Conservation (phyloP, 2,797 vertebrate species). For the Channa striata region DNA sequence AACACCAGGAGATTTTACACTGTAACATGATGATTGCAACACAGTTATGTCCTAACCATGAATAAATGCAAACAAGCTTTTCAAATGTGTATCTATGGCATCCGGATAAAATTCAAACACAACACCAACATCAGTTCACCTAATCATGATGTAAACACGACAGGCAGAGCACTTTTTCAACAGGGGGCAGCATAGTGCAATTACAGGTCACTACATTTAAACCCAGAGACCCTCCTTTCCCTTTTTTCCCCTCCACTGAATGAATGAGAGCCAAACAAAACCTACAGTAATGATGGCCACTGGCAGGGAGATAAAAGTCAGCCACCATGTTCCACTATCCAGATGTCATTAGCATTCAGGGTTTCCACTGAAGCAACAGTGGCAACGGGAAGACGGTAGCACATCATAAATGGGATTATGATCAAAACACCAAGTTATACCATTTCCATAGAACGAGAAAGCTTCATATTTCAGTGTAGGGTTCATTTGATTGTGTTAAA, state of each 20-base stretch:
- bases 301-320: slow-evolving; percentile 67
- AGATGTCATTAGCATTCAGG: slow-evolving; percentile 59
- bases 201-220: slow-evolving; percentile 59
- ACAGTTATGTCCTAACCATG: background rate
- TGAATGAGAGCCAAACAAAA: slow-evolving; percentile 53
- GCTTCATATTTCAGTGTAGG: background rate
- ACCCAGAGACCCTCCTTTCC: slow-evolving; percentile 16
- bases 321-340: slow-evolving; percentile 46
- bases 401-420: background rate
- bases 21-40: background rate
- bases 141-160: slow-evolving; percentile 42
- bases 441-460: background rate
- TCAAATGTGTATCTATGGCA: background rate
- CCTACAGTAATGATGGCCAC: slow-evolving; percentile 60
- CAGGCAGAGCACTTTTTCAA: slow-evolving; percentile 57
- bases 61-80: slow-evolving; percentile 3
- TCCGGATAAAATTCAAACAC: slow-evolving; percentile 7
- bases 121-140: slow-evolving; percentile 23
- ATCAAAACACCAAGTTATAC: background rate
- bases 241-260: background rate
- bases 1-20: background rate
- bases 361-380: slow-evolving; percentile 37
- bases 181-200: slow-evolving; percentile 82
- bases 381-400: background rate
- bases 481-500: background rate